Conservation (phyloP, 30 jellyfish, hydroid and myxozoan species). For the Pelagia noctiluca region DNA sequence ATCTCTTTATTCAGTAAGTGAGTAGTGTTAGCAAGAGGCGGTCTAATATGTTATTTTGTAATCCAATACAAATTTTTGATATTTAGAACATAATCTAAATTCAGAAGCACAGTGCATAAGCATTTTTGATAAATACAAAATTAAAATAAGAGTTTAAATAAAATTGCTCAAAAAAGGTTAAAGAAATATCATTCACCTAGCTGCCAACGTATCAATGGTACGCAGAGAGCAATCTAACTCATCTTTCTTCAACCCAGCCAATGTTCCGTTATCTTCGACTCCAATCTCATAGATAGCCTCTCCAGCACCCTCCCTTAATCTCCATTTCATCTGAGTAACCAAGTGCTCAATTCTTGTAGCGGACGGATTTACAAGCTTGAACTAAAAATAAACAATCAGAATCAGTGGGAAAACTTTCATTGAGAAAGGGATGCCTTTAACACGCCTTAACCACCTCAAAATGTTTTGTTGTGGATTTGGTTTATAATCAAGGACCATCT, state of each 20-base stretch:
- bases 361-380: slow-evolving; percentile 91
- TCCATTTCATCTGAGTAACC: slow-evolving; percentile 98
- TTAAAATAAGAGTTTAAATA: neutral
- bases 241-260: slow-evolving; percentile 84
- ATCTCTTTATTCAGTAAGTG: too few species aligned
- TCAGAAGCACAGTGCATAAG: too few species aligned
- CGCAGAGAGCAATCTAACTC: slow-evolving; percentile 90
- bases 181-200: slow-evolving; percentile 60
- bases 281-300: slow-evolving; percentile 99
- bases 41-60: too few species aligned
- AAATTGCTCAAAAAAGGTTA: neutral
- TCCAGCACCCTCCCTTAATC: slow-evolving; percentile 94
- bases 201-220: slow-evolving; percentile 78
- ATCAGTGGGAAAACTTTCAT: too few species aligned
- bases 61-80: too few species aligned
- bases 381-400: slow-evolving; percentile 63
- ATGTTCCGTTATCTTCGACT: slow-evolving; percentile 92
- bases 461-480: too few species aligned
- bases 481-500: too few species aligned
- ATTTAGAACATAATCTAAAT: too few species aligned
- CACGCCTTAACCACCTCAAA: too few species aligned
- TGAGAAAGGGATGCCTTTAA: too few species aligned
- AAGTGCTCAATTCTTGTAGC: slow-evolving; percentile 84
- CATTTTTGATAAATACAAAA: too few species aligned
- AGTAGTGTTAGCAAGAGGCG: too few species aligned